These are phyloP conservation scores for Suricata suricatta DNA, from an alignment of 2,113 vertebrate genomes.

Conservation along the genomic window DNA sequence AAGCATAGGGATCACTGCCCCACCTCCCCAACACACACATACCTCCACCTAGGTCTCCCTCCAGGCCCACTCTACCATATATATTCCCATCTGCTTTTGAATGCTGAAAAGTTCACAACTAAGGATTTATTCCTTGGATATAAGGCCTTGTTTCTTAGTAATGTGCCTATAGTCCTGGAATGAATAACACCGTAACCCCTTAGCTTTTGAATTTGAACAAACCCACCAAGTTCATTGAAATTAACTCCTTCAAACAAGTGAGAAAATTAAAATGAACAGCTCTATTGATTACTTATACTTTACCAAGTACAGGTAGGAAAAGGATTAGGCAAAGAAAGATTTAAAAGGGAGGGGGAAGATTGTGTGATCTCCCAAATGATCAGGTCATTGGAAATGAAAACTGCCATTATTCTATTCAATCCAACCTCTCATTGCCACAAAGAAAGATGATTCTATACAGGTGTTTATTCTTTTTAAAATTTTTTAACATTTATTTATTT, in stretches of 20 bases:
- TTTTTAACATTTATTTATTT: too few species aligned
- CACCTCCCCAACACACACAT: not conserved
- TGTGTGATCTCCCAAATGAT: not conserved
- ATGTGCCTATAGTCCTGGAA: slow-evolving; percentile 8
- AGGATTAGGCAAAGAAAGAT: not conserved
- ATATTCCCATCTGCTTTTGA: not conserved
- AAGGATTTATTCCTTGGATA: slow-evolving; percentile 17
- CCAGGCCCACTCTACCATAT: not conserved
- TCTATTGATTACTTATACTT: not conserved
- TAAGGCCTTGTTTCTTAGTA: slow-evolving; percentile 10
- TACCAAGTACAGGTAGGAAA: not conserved
- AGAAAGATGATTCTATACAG: slow-evolving; percentile 9
- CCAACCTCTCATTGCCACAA: slow-evolving; percentile 22
- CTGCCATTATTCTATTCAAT: slow-evolving; percentile 3
- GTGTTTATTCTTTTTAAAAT: not conserved
- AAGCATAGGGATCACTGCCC: not conserved
- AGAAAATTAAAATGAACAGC: slow-evolving; percentile 20
- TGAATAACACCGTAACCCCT: not conserved
- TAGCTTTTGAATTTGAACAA: slow-evolving; percentile 46
- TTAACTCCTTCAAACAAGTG: slow-evolving; percentile 36
- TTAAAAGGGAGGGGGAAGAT: not conserved
- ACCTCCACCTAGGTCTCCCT: slow-evolving; percentile 9
- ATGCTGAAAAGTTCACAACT: not conserved
- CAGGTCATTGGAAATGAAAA: slow-evolving; percentile 38
- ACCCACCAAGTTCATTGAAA: not conserved